Evolutionary conservation across 2,797 vertebrate species (phyloP).

Genomic region (Podarcis lilfordi): DNA sequence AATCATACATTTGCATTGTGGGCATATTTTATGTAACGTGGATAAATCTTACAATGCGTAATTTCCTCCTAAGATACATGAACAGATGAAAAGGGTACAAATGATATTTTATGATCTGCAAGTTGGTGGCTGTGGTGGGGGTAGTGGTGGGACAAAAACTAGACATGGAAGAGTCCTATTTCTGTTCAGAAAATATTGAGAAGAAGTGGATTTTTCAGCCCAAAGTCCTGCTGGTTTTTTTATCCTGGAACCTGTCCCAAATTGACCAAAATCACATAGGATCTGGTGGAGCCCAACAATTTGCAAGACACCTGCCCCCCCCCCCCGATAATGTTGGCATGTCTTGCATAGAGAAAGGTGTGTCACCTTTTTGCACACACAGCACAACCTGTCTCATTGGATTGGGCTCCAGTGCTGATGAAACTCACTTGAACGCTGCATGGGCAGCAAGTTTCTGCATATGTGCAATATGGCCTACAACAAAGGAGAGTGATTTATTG

Average conservation of each 20-base stretch:
- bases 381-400: background rate
- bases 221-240: background rate
- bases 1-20: constrained; percentile 38
- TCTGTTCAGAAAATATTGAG: background rate
- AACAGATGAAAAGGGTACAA: background rate
- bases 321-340: background rate
- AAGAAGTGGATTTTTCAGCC: background rate
- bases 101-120: background rate
- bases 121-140: too few species aligned
- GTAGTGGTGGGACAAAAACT: background rate
- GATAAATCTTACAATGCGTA: constrained; percentile 26
- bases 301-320: background rate
- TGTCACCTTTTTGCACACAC: background rate
- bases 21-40: constrained; percentile 39
- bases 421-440: background rate
- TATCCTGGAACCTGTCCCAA: background rate
- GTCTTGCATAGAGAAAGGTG: background rate
- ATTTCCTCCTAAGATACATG: background rate
- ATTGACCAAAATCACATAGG: background rate
- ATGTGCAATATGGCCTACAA: background rate
- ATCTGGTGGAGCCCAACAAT: background rate
- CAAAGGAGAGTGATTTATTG: background rate
- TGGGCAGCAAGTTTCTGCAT: background rate
- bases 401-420: background rate
- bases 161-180: background rate